Conservation (phyloP, 2,888 invertebrate genomes). For the Drosophila affinis region DNA sequence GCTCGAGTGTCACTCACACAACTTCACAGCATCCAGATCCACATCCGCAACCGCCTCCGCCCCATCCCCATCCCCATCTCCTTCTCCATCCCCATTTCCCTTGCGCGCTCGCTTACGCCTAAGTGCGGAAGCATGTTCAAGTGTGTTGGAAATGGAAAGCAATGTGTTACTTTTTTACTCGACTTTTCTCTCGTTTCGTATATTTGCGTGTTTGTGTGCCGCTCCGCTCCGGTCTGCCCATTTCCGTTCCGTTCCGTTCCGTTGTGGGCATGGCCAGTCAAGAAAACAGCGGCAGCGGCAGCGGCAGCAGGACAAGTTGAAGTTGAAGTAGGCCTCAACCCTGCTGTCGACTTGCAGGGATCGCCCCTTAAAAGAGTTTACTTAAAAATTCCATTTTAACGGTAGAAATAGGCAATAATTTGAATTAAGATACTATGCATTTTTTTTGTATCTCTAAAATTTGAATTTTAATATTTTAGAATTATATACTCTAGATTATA, state of each 20-base stretch:
- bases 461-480: too few species aligned
- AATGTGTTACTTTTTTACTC: constrained; percentile 33
- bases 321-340: not conserved
- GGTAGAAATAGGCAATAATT: too few species aligned
- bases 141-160: constrained; percentile 75
- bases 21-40: constrained; percentile 30
- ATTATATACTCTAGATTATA: too few species aligned
- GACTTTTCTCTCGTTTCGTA: not conserved
- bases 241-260: not conserved
- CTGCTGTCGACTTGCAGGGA: not conserved
- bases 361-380: too few species aligned
- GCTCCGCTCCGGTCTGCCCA: not conserved
- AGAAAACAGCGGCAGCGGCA: not conserved
- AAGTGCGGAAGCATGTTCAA: constrained; percentile 82
- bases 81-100: not conserved
- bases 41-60: not conserved
- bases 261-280: not conserved
- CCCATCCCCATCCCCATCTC: not conserved
- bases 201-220: not conserved
- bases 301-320: not conserved
- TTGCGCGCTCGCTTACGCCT: constrained; percentile 55
- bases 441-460: too few species aligned
- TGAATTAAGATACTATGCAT: too few species aligned
- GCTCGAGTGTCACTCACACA: constrained; percentile 62
- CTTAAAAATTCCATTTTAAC: too few species aligned